Percentiles rank a stretch among this genome's conserved stretches.
Evolutionary conservation across 2,113 vertebrate genomes (phyloP).

Genomic region (Oncorhynchus nerka): DNA sequence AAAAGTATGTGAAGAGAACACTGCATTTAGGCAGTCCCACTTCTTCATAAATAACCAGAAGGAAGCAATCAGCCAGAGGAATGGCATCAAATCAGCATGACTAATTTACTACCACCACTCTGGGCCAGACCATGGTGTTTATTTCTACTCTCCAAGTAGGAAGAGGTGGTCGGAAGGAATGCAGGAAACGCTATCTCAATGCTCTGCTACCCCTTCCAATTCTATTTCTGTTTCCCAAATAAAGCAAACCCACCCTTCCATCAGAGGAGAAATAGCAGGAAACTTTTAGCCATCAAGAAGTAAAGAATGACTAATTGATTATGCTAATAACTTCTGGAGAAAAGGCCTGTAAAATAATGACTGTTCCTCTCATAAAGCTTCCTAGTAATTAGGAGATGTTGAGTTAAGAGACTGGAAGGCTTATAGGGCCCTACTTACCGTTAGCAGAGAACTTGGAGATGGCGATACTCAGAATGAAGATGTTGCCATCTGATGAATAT

Average conservation of each 20-base stretch:
- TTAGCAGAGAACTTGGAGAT: slow-evolving; percentile 95
- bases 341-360: too few relatives aligned
- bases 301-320: not conserved
- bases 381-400: too few relatives aligned
- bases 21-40: not conserved
- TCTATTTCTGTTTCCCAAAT: not conserved
- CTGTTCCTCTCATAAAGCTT: too few relatives aligned
- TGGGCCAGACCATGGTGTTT: not conserved
- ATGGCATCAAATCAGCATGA: slow-evolving; percentile 27
- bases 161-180: not conserved
- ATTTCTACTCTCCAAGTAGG: slow-evolving; percentile 9
- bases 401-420: slow-evolving; percentile 4
- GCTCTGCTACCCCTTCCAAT: not conserved
- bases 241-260: not conserved
- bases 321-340: too few relatives aligned
- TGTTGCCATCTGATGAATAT: slow-evolving; percentile 90
- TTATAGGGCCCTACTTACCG: slow-evolving; percentile 67
- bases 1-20: not conserved
- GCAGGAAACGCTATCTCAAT: too few relatives aligned
- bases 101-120: slow-evolving; percentile 26
- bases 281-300: not conserved
- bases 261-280: slow-evolving; percentile 5
- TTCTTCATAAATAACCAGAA: slow-evolving; percentile 8
- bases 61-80: slow-evolving; percentile 23
- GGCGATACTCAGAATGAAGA: slow-evolving; percentile 88